Evolutionary conservation across 2,797 vertebrate species (phyloP), one percentile per base, ranked within the genome.

Genomic region (Megaceryle alcyon): DNA sequence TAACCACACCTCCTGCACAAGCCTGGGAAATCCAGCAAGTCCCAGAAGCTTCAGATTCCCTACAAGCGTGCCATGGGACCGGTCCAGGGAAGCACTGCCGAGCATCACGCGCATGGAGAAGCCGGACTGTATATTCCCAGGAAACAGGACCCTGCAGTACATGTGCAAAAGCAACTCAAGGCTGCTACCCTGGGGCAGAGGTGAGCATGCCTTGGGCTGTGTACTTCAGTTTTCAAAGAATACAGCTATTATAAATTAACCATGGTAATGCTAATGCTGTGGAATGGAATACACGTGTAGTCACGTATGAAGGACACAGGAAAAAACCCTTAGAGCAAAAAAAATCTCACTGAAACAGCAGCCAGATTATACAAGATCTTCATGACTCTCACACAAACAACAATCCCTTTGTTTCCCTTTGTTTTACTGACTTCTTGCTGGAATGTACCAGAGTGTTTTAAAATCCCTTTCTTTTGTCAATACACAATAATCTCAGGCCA

Each of bases 71-170:
- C 39, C 28, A 6, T 60, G 53, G 56, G n/a, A 46, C 25, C 4
- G 2, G 39, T 85, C 43, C 81, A 60, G 20, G 23, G 37, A 82
- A 48, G 25, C 15, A 53, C 8, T 8, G 18, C 9, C 2, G 4
- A 60, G 6, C 9, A n/a, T 7, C 14, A 33, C 0, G 0, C 0
- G 0, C 22, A 10, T 66, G 66, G 44, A 78, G 56, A 65, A 44
- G 20, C 15, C 39, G 18, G 48, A 7, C 12, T 21, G n/a, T 4
- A 12, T 1, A 0, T 63, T 85, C 48, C 71, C 43, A 37, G 31
- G 28, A 70, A 51, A 22, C 1, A 1, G n/a, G 19, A 56, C 14
- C 9, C 20, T 1, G 1, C 9, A 2, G 12, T 4, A 6, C 5
- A 3, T 4, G 7, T 21, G 37, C 44, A 71, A 78, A 86, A 44